phyloP scores from a whole-genome alignment of 2,888 invertebrate species.

The Oligia latruncula region DNA sequence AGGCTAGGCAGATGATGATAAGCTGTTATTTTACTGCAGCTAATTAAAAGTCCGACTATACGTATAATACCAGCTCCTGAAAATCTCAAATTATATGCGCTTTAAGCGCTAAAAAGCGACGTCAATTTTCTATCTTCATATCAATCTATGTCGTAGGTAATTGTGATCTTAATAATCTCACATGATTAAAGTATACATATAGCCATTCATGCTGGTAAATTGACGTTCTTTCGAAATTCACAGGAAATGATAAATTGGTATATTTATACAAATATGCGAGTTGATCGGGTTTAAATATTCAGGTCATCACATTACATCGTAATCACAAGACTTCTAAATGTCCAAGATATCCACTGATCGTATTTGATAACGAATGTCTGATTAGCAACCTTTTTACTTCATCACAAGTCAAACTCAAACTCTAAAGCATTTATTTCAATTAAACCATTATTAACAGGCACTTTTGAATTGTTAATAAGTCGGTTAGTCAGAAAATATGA shows the following conservation, averaged over 20 bases:
- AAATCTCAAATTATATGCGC: not conserved
- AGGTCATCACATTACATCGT: conserved; percentile 11
- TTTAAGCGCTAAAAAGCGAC: not conserved
- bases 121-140: not conserved
- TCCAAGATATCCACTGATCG: too few species aligned
- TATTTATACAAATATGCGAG: conserved; percentile 18
- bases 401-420: too few species aligned
- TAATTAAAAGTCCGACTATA: too few species aligned
- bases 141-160: not conserved
- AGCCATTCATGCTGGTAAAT: conserved; percentile 20
- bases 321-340: not conserved
- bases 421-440: too few species aligned
- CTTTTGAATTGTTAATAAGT: too few species aligned
- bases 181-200: not conserved
- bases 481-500: too few species aligned
- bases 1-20: too few species aligned
- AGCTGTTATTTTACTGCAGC: too few species aligned
- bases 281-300: conserved; percentile 16
- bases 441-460: too few species aligned
- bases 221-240: conserved; percentile 28
- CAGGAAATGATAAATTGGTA: conserved; percentile 29
- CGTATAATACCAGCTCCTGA: too few species aligned
- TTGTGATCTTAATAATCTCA: not conserved
- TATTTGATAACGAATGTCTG: not conserved
- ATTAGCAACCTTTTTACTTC: not conserved